Evolutionary conservation across 2,888 invertebrate species (phyloP).

Genomic region (Drosophila differens): DNA sequence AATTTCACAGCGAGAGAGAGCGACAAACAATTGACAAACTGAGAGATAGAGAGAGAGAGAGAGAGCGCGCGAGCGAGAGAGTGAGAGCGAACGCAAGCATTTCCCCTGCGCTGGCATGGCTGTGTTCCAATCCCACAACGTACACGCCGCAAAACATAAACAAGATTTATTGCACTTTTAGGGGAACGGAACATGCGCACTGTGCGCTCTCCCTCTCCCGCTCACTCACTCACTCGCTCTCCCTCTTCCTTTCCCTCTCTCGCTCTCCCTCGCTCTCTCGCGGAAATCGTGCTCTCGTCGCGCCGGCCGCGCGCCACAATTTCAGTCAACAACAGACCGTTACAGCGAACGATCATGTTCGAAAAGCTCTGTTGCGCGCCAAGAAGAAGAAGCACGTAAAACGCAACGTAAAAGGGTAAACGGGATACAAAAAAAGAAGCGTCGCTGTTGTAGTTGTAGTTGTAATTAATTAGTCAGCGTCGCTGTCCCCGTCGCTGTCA

Average conservation of each 20-base stretch:
- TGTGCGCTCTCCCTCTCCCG: slow-evolving; percentile 3
- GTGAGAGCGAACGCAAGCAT: slow-evolving; percentile 20
- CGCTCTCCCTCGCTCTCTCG: slow-evolving; percentile 25
- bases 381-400: slow-evolving; percentile 30
- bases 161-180: slow-evolving; percentile 71
- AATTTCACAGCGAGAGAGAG: slow-evolving; percentile 41
- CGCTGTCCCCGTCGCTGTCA: slow-evolving; percentile 47
- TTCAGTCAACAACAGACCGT: slow-evolving; percentile 83
- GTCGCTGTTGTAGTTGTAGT: slow-evolving; percentile 35
- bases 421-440: slow-evolving; percentile 36
- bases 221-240: slow-evolving; percentile 19
- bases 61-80: slow-evolving; percentile 7
- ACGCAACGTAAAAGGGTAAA: slow-evolving; percentile 44
- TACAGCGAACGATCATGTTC: slow-evolving; percentile 82
- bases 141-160: slow-evolving; percentile 51
- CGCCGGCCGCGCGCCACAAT: slow-evolving; percentile 57
- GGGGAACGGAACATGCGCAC: slow-evolving; percentile 62
- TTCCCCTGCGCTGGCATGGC: slow-evolving; percentile 65
- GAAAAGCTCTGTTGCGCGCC: slow-evolving; percentile 69
- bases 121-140: slow-evolving; percentile 67
- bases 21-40: background rate
- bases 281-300: slow-evolving; percentile 41
- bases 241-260: slow-evolving; percentile 11
- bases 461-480: slow-evolving; percentile 76
- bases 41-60: slow-evolving; percentile 2